Evolutionary conservation across 1,140 invertebrate genomes (phyloP), one percentile per base, ranked within the genome.

Genomic region (Aphaenogaster rudis): DNA sequence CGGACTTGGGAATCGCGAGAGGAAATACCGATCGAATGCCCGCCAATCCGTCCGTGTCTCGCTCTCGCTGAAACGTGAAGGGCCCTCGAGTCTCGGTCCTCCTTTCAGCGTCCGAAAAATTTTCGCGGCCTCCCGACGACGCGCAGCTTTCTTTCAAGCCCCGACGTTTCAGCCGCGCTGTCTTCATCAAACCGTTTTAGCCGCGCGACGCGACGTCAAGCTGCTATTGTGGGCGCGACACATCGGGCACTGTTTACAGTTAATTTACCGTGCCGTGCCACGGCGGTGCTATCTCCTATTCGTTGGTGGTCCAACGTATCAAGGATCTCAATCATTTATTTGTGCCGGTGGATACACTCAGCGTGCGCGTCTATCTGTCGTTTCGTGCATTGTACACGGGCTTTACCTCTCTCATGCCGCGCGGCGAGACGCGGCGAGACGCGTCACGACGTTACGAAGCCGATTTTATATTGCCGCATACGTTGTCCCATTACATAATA

Each of bases 311-410:
- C 91, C 91, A 39, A 45, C 52, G 89, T 79, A 77, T 92, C 86
- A 88, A 85, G 89, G 91, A 91, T 92, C 82, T 85, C 88, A 92
- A 91, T 92, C 91, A 87, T 92, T 92, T 92, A 92, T 92, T 91
- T 92, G 90, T 89, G 87, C 72, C 91, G 86, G 86, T 88, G 89
- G 81, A 88, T 90, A 80, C 86, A 74, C 72, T 88, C 86, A 28
- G 63, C 76, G 42, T 88, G 42, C 66, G 88, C 87, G 78, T 88
- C 87, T 79, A 88, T 66, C 88, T 91, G 88, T 88, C 88, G 76
- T 72, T 91, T 88, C 85, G 78, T 86, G 61, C 69, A 91, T 91
- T 91, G 79, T 91, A 48, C 88, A 54, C 42, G 64, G 78, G 63
- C 86, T 66, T 72, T 74, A 66, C 21, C 59, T 74, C 52, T 86